Evolutionary conservation across 2,888 invertebrate genomes (phyloP).

Genomic region (Bembecia ichneumoniformis): DNA sequence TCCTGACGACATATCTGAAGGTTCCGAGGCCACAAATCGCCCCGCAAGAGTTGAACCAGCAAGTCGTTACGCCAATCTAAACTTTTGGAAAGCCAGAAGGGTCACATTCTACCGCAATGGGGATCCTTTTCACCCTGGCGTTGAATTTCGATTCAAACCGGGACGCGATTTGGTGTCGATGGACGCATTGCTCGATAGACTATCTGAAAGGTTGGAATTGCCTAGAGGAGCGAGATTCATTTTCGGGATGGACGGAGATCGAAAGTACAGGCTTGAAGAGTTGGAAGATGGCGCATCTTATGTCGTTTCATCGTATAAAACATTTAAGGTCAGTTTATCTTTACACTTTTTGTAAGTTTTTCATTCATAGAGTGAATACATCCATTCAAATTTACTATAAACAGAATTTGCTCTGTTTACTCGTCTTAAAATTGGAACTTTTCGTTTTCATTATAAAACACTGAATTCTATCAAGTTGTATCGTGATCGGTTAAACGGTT

Average conservation of each 20-base stretch:
- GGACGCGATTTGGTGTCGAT: constrained; percentile 89
- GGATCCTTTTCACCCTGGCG: constrained; percentile 91
- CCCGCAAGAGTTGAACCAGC: constrained; percentile 72
- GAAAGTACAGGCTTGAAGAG: constrained; percentile 87
- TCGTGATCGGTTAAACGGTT: too few relatives aligned
- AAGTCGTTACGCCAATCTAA: constrained; percentile 82
- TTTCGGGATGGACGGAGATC: constrained; percentile 92
- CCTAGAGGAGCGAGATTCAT: constrained; percentile 91
- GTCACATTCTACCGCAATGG: constrained; percentile 95
- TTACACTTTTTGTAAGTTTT: neutral
- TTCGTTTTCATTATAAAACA: too few relatives aligned
- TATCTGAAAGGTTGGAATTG: constrained; percentile 89
- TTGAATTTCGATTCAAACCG: constrained; percentile 88
- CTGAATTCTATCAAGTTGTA: too few relatives aligned
- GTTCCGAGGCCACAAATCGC: constrained; percentile 69
- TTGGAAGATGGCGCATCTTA: constrained; percentile 93
- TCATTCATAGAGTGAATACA: neutral
- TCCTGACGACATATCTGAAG: constrained; percentile 60
- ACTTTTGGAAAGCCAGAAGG: constrained; percentile 88
- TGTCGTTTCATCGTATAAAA: constrained; percentile 92
- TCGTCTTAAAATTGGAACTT: too few relatives aligned
- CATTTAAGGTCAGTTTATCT: constrained; percentile 81
- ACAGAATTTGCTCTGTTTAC: too few relatives aligned
- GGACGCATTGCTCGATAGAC: constrained; percentile 87
- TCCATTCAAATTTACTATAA: too few relatives aligned